Conservation (phyloP, 2,888 invertebrate genomes). For the Pristionchus mayeri region DNA sequence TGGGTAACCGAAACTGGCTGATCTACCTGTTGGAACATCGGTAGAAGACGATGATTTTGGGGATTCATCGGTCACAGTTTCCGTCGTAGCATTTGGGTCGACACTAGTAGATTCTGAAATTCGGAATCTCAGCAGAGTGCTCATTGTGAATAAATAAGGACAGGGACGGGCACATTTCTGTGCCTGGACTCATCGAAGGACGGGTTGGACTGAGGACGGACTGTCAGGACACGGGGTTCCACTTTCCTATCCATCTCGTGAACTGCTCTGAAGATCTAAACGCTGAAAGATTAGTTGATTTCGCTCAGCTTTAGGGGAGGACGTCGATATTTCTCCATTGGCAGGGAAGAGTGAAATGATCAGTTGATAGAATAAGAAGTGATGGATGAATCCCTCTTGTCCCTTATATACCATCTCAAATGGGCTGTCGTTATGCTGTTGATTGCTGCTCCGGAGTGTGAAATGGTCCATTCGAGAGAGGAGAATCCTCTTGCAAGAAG, state of each 20-base stretch:
- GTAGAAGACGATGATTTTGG: background rate
- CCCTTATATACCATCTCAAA: background rate
- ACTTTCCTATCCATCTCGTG: background rate
- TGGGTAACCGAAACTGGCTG: background rate
- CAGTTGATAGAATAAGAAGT: background rate
- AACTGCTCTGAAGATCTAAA: background rate
- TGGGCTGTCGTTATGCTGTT: background rate
- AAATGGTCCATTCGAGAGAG: background rate
- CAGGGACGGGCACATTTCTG: conserved; percentile 23
- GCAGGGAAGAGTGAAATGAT: background rate
- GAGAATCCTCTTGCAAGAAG: background rate
- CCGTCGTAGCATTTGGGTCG: background rate
- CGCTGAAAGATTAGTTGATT: no score
- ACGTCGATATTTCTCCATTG: background rate
- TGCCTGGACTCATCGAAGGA: background rate
- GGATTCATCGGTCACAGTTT: background rate
- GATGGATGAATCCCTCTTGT: background rate
- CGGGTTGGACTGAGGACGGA: background rate
- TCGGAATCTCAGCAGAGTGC: background rate
- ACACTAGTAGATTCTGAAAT: background rate
- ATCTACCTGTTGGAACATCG: background rate
- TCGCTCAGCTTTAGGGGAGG: background rate
- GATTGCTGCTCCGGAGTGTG: background rate
- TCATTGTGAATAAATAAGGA: background rate
- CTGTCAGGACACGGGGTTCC: background rate